A percentile compares a stretch with the other conserved stretches of the same genome.
Conservation (phyloP, 2,113 vertebrate species). For the Chrysemys picta region DNA sequence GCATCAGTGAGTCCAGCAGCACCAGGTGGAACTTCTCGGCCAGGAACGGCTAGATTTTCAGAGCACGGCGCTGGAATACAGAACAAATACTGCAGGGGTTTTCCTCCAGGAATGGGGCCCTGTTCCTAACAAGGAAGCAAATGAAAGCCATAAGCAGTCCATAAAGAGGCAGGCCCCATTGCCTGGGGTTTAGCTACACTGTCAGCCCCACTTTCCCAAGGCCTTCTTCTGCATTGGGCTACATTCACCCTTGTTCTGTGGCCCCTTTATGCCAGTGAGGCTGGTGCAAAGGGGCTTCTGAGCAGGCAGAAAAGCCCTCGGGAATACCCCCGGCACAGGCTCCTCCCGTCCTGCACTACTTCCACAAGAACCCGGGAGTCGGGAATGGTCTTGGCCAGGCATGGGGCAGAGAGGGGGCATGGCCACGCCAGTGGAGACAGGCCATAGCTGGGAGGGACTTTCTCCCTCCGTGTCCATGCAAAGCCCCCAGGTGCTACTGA, state of each 20-base stretch:
- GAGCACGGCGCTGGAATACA: background rate
- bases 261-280: background rate
- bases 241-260: background rate
- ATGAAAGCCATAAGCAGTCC: background rate
- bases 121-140: background rate
- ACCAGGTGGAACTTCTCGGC: background rate
- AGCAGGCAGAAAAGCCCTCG: background rate
- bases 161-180: background rate
- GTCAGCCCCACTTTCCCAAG: background rate
- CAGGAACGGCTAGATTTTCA: background rate
- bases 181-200: background rate
- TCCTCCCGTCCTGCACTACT: background rate
- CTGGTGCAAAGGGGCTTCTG: too few species aligned
- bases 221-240: background rate
- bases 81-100: background rate
- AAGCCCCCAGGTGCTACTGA: background rate
- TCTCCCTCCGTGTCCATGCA: background rate
- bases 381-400: too few species aligned
- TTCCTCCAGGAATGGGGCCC: background rate
- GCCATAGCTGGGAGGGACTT: background rate
- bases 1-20: background rate
- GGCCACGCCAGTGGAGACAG: background rate
- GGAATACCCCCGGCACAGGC: background rate
- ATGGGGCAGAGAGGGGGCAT: background rate
- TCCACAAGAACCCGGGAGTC: too few species aligned